phyloP scores from a whole-genome alignment of 2,113 vertebrate genomes.

The Apteryx mantelli region DNA sequence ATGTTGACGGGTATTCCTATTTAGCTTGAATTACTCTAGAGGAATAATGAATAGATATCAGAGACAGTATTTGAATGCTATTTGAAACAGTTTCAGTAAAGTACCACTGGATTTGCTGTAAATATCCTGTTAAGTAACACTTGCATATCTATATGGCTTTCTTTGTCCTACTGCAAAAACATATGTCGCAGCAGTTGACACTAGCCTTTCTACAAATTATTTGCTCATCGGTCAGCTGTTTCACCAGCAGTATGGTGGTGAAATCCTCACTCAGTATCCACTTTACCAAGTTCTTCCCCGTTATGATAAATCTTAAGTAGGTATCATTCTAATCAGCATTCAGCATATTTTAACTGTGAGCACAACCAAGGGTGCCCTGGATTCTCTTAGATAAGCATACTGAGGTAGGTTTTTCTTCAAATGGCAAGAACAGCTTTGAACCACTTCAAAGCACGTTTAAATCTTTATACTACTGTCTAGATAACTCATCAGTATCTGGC shows the following conservation, averaged over 20 bases:
- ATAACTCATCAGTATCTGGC: not conserved
- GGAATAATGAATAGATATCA: not conserved
- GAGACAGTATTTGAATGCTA: not conserved
- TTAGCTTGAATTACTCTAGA: not conserved
- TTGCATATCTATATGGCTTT: not conserved
- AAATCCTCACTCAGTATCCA: not conserved
- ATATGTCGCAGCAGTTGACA: conserved; percentile 19
- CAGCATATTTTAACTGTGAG: not conserved
- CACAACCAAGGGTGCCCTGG: not conserved
- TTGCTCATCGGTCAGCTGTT: conserved; percentile 16
- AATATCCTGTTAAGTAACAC: not conserved
- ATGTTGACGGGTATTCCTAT: not conserved
- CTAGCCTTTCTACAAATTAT: not conserved
- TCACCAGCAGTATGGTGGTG: not conserved
- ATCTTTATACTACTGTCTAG: not conserved
- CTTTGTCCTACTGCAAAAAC: not conserved
- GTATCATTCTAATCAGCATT: not conserved
- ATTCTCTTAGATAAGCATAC: not conserved
- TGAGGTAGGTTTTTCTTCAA: not conserved
- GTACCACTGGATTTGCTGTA: not conserved
- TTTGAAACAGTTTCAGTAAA: not conserved
- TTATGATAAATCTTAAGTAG: not conserved
- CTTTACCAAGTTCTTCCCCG: not conserved
- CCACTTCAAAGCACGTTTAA: not conserved
- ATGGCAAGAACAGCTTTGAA: not conserved